Base-by-base conservation (phyloP, 2,797 vertebrate genomes). In the Epinephelus coioides region DNA sequence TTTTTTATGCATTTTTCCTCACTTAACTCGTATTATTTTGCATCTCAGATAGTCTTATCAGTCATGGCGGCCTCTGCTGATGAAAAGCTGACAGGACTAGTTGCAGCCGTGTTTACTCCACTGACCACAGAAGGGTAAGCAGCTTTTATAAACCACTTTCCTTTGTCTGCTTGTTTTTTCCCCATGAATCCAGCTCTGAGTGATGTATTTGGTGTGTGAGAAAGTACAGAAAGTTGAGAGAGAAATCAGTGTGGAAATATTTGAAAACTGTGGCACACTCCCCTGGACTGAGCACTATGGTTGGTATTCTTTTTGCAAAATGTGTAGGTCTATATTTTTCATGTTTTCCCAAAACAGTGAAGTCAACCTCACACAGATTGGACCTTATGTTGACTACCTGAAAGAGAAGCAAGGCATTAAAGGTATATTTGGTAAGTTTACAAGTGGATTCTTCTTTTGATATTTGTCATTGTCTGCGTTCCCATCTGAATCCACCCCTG, bases 91-190 rank as follows among this genome's bases (percentile, higher is more conserved):
- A 91, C 82, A 7, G 97, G 97, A 51, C 95, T 99, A 6, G 91
- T 99, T 50, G 97, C 98, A 51, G 98, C 98, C 14, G 96, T 97
- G 0, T 92, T 99, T 81, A 98, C 97, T 9, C 98, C 98, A 0
- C 94, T 99, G 86, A 97, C 95, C 3, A 15, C 91, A 2, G 51
- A 97, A 56, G 96, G 97, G 98, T 99, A 94, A 95, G 89, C 14
- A 14, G 5, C 5, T 11, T 23, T 49, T 0, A 30, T 0, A 25
- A 59, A 23, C 2, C 12, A 2, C 10, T 27, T 30, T 2, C 2
- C 2, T 34, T 21, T 23, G 2, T 54, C 13, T 57, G 25, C 23
- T 3, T 34, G 4, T 4, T 55, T 55, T 40, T 49, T 49, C 3
- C 17, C 10, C 12, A 12, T 6, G 1, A 19, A 4, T 23, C 1